Conservation (phyloP, 2,113 vertebrate genomes). For the Saccopteryx leptura region DNA sequence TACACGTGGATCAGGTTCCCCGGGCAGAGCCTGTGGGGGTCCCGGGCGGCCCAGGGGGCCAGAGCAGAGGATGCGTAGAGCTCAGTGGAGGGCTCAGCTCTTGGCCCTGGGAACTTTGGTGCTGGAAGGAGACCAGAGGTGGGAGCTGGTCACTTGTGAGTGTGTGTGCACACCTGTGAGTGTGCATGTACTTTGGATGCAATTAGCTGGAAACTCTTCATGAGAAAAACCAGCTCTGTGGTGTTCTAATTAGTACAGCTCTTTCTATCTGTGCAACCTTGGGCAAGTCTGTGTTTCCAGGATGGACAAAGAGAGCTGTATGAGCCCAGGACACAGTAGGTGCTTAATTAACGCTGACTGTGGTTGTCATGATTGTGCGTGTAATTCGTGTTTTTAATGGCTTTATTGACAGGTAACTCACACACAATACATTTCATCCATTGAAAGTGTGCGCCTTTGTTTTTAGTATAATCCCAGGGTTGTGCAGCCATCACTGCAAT, state of each 20-base stretch:
- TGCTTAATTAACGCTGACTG: not conserved
- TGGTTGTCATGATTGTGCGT: not conserved
- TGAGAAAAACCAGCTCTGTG: not conserved
- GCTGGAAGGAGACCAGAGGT: not conserved
- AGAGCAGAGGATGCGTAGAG: fast-evolving
- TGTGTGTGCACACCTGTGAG: no score
- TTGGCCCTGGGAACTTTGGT: not conserved
- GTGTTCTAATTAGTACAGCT: not conserved
- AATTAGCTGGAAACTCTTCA: not conserved
- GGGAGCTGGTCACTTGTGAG: not conserved
- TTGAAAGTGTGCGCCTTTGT: no score
- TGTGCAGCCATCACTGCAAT: not conserved
- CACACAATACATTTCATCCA: not conserved
- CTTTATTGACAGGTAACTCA: not conserved
- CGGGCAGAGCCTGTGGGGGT: fast-evolving
- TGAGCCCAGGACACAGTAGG: no score
- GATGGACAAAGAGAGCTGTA: no score
- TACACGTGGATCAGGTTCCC: fast-evolving
- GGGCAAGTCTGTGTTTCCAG: not conserved
- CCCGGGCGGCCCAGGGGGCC: not conserved
- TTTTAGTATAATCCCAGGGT: not conserved
- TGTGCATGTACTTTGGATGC: fast-evolving
- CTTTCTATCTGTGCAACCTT: not conserved
- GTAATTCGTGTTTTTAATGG: not conserved
- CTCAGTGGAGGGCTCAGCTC: not conserved